Percentiles rank a stretch among this genome's conserved stretches.
phyloP scores from a whole-genome alignment of 2,797 vertebrate species.

The Pseudochirops corinnae region DNA sequence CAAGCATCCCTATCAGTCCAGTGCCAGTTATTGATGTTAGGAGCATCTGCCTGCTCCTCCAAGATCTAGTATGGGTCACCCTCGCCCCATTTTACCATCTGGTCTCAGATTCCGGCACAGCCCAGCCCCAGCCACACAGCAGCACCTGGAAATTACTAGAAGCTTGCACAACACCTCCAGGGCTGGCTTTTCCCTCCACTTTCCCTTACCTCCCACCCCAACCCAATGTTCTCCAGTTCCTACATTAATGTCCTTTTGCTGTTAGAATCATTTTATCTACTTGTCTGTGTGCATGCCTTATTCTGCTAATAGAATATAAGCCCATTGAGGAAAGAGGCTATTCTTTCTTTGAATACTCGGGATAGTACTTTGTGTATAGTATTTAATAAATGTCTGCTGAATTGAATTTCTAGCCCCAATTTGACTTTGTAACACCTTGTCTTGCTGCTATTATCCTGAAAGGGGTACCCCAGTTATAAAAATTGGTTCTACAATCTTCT shows the following conservation, averaged over 20 bases:
- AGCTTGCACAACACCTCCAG: conserved; percentile 82
- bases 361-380: neutral
- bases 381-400: neutral
- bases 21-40: conserved; percentile 99
- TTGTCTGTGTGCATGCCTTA: neutral
- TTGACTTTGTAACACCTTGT: neutral
- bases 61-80: conserved; percentile 99
- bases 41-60: conserved; percentile 95
- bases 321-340: neutral
- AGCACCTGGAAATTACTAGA: conserved; percentile 88
- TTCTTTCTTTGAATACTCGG: neutral
- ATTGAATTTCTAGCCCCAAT: neutral
- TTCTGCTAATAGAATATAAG: neutral
- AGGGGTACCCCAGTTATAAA: neutral
- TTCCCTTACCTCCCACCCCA: conserved; percentile 59
- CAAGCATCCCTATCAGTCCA: conserved; percentile 98
- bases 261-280: neutral
- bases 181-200: conserved; percentile 81
- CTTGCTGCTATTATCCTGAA: neutral
- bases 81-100: conserved; percentile 98
- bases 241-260: neutral
- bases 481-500: neutral
- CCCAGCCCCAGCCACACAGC: conserved; percentile 27
- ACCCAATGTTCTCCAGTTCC: conserved; percentile 1
- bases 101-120: conserved; percentile 67